phyloP scores from a whole-genome alignment of 2,113 vertebrate genomes.

The Psephotus haematonotus region DNA sequence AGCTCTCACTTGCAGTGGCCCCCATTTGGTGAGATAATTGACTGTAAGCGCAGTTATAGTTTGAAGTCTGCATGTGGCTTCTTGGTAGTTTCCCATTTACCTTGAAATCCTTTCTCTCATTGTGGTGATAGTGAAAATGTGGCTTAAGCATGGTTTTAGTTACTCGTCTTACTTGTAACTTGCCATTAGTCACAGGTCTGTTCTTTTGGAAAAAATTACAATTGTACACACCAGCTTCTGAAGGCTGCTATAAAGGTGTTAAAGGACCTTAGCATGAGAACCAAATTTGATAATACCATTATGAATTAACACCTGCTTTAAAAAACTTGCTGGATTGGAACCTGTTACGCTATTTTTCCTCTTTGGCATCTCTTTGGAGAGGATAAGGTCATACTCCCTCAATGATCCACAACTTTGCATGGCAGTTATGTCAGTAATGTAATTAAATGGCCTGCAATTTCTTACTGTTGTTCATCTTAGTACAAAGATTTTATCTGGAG shows the following conservation, averaged over 20 bases:
- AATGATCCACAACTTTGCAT: background rate
- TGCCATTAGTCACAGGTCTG: background rate
- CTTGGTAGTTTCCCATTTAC: background rate
- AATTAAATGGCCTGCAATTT: background rate
- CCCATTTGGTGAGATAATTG: background rate
- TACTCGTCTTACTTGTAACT: background rate
- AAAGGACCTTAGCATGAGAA: background rate
- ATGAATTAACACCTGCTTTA: background rate
- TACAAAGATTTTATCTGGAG: background rate
- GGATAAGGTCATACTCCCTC: background rate
- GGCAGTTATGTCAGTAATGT: background rate
- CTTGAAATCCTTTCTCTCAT: background rate
- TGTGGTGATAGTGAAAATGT: background rate
- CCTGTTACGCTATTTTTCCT: background rate
- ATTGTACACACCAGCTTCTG: background rate
- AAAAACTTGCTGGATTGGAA: background rate
- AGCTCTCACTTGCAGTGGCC: background rate
- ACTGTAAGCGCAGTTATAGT: background rate
- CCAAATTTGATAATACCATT: background rate
- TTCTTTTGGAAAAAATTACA: background rate
- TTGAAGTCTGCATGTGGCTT: background rate
- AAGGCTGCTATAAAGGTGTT: background rate
- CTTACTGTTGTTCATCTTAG: background rate
- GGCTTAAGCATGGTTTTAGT: background rate
- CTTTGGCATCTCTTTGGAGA: background rate